Percentiles rank a stretch among this genome's conserved stretches.
phyloP scores from a whole-genome alignment of 2,888 invertebrate species.

The Agrypnus murinus region DNA sequence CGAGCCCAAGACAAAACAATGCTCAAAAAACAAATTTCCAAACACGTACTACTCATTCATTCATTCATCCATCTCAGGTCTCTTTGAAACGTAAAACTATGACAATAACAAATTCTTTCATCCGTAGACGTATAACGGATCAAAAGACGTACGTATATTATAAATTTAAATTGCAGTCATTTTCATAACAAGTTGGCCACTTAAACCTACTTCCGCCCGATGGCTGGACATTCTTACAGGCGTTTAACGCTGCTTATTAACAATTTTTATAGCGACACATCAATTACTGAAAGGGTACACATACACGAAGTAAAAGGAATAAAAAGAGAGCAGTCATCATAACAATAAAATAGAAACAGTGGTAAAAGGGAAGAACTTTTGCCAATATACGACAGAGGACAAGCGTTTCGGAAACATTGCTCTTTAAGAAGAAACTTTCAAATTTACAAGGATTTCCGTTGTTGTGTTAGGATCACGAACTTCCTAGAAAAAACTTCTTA shows the following conservation, averaged over 20 bases:
- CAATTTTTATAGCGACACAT: slow-evolving; percentile 36
- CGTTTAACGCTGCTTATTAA: slow-evolving; percentile 34
- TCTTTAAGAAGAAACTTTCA: slow-evolving; percentile 22
- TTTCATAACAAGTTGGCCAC: slow-evolving; percentile 50
- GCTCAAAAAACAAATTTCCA: too few relatives aligned
- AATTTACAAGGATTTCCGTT: slow-evolving; percentile 37
- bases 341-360: background rate
- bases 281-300: slow-evolving; percentile 26
- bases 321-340: background rate
- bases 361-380: background rate
- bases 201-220: slow-evolving; percentile 48
- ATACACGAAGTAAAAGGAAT: background rate
- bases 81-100: slow-evolving; percentile 16
- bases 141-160: slow-evolving; percentile 45
- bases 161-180: slow-evolving; percentile 50
- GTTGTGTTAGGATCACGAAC: slow-evolving; percentile 34
- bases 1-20: too few relatives aligned
- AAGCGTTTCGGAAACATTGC: slow-evolving; percentile 16
- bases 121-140: slow-evolving; percentile 45
- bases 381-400: slow-evolving; percentile 9
- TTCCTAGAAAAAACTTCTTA: slow-evolving; percentile 23
- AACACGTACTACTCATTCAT: background rate
- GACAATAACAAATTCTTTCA: slow-evolving; percentile 46
- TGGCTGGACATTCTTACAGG: slow-evolving; percentile 47
- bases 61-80: background rate